Percentiles rank a stretch among this genome's conserved stretches.
phyloP scores from a whole-genome alignment of 1,140 invertebrate genomes.

The Drosophila lowei region DNA sequence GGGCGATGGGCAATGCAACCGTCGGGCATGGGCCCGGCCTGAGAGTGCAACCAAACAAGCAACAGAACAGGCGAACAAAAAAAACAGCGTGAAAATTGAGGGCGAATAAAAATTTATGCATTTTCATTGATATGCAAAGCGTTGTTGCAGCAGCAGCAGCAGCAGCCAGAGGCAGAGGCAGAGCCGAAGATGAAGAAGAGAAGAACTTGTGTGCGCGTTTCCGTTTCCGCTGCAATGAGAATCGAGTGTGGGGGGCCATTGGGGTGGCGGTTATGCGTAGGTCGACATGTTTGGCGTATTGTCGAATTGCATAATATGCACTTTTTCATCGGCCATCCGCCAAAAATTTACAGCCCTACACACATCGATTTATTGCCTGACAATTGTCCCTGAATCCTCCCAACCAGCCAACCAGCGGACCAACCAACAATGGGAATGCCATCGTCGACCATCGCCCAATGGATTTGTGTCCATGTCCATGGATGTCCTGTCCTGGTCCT shows the following conservation, averaged over 20 bases:
- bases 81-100: slow-evolving; percentile 36
- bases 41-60: slow-evolving; percentile 56
- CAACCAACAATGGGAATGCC: slow-evolving; percentile 65
- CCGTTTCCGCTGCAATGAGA: slow-evolving; percentile 68
- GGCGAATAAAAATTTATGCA: slow-evolving; percentile 78
- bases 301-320: slow-evolving; percentile 83
- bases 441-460: slow-evolving; percentile 51
- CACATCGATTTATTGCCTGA: slow-evolving; percentile 83
- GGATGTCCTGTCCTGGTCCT: slow-evolving; percentile 2
- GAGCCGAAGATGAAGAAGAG: slow-evolving; percentile 64
- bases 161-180: background rate
- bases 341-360: slow-evolving; percentile 82
- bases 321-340: slow-evolving; percentile 79
- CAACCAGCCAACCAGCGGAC: slow-evolving; percentile 39
- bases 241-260: slow-evolving; percentile 17
- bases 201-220: slow-evolving; percentile 75
- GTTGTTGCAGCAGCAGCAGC: slow-evolving; percentile 15
- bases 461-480: slow-evolving; percentile 66
- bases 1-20: slow-evolving; percentile 53
- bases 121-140: slow-evolving; percentile 83
- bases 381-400: slow-evolving; percentile 75
- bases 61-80: slow-evolving; percentile 20
- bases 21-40: background rate
- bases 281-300: slow-evolving; percentile 79
- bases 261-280: slow-evolving; percentile 50